These are phyloP conservation scores for Danio kyathit DNA, from an alignment of 2,797 vertebrate genomes.

Conservation along the genomic window DNA sequence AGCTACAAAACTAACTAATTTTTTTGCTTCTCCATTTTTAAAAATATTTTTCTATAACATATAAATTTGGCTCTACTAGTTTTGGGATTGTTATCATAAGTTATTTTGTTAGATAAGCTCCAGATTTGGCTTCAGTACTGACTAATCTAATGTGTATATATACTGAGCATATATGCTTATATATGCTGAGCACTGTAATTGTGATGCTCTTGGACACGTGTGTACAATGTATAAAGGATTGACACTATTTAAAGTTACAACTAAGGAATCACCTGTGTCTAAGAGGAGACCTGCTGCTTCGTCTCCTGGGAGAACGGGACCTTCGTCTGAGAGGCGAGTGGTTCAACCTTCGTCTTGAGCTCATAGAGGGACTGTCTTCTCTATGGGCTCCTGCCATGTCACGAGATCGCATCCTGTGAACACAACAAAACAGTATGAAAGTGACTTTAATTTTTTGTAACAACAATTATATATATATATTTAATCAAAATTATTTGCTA, in stretches of 20 bases:
- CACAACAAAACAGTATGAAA: slow-evolving; percentile 41
- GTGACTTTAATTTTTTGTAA: not conserved
- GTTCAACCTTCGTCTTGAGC: slow-evolving; percentile 79
- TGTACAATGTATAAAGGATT: not conserved
- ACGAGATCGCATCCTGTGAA: slow-evolving; percentile 79
- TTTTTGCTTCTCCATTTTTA: no score
- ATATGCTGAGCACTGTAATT: no score
- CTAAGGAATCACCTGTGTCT: slow-evolving; percentile 59
- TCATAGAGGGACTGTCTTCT: slow-evolving; percentile 77
- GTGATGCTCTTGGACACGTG: not conserved
- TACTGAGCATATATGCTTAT: no score
- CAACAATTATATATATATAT: no score
- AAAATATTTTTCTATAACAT: no score
- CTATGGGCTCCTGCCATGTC: slow-evolving; percentile 82
- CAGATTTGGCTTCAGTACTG: no score
- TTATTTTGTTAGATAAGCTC: no score
- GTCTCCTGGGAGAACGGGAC: slow-evolving; percentile 84
- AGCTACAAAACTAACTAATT: no score
- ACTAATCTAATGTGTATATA: no score
- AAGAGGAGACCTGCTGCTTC: slow-evolving; percentile 83
- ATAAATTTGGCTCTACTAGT: no score
- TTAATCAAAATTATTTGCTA: no score
- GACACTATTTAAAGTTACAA: not conserved
- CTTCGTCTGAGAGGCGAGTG: slow-evolving; percentile 83
- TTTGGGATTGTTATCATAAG: no score